A percentile compares a stretch with the other conserved stretches of the same genome.
Conservation (phyloP, 2,113 vertebrate genomes). For the Onychorhynchus coronatus region DNA sequence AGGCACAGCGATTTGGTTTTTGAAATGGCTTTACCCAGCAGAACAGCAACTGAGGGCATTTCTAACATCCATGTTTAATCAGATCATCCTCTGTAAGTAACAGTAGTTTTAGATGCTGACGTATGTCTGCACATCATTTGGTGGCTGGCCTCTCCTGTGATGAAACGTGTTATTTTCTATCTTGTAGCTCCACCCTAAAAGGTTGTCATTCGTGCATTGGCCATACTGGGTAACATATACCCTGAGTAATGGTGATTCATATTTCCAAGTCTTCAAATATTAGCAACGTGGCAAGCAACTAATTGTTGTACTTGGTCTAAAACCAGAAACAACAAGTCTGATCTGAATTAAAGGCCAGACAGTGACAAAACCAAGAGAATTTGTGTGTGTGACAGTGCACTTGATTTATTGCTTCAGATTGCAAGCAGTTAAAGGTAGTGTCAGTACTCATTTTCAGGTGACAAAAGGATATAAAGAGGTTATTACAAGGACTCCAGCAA, state of each 20-base stretch:
- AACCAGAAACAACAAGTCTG: conserved; percentile 20
- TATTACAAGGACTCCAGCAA: conserved; percentile 44
- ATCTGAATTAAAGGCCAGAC: conserved; percentile 16
- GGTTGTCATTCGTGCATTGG: neutral
- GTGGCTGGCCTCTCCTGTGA: neutral
- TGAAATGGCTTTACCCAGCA: neutral
- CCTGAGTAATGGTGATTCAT: neutral
- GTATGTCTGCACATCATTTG: neutral
- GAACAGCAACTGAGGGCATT: neutral
- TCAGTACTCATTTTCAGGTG: conserved; percentile 42
- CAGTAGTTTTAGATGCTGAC: neutral
- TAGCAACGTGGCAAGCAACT: neutral
- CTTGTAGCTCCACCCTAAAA: neutral
- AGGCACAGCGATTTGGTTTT: neutral
- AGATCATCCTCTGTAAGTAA: neutral
- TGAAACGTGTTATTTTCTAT: neutral
- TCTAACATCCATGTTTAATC: neutral
- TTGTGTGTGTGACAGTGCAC: neutral
- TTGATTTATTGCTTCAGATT: conserved; percentile 51
- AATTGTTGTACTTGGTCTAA: neutral
- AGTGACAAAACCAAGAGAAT: conserved; percentile 33
- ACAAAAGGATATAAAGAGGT: conserved; percentile 48
- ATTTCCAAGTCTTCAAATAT: neutral
- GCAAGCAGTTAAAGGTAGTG: conserved; percentile 24
- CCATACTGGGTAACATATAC: neutral